Evolutionary conservation across 92 coral and sea anemone species (phyloP).

Genomic region (Nematostella vectensis): DNA sequence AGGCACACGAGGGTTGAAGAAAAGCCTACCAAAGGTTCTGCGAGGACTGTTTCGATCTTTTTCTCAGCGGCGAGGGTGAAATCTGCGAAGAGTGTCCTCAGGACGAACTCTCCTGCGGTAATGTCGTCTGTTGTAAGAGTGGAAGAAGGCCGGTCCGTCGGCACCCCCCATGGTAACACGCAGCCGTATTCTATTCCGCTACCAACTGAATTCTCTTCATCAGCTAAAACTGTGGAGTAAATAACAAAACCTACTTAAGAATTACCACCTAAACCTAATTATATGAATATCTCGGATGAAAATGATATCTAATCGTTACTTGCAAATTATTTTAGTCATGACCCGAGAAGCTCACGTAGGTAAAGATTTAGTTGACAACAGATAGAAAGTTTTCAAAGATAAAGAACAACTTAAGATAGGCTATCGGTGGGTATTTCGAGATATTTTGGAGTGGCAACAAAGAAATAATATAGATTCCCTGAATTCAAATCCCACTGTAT

Average conservation of each 20-base stretch:
- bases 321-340: too few species aligned
- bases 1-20: too few species aligned
- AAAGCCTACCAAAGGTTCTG: conserved; percentile 85
- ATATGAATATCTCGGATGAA: too few species aligned
- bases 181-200: conserved; percentile 39
- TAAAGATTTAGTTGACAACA: too few species aligned
- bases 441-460: background rate
- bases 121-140: conserved; percentile 45
- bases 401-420: background rate
- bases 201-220: conserved; percentile 40
- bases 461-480: background rate
- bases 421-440: background rate
- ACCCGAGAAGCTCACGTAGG: too few species aligned
- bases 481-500: background rate
- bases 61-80: conserved; percentile 82
- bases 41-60: conserved; percentile 81
- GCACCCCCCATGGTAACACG: conserved; percentile 76
- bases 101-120: conserved; percentile 92
- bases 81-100: conserved; percentile 86
- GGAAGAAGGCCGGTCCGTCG: conserved; percentile 46
- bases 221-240: conserved; percentile 17
- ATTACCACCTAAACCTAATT: background rate
- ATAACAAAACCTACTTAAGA: background rate
- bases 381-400: background rate
- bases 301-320: too few species aligned